Base-by-base conservation (phyloP, 2,113 vertebrate species). In the Pterophyllum scalare region DNA sequence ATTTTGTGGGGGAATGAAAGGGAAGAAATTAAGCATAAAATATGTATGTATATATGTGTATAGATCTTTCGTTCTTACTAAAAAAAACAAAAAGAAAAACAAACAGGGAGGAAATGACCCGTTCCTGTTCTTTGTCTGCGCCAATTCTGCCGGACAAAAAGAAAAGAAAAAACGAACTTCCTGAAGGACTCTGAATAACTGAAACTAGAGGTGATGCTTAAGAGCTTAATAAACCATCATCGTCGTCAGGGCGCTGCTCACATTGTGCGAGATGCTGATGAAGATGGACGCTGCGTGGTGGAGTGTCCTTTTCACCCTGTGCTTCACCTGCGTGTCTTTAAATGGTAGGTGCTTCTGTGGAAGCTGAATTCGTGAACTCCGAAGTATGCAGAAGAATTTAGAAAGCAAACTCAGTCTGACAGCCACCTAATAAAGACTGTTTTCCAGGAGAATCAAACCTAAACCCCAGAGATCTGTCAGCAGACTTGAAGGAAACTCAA, bases 281-380 rank as follows among this genome's bases (percentile, higher is more conserved):
- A 70, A 70, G 22, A 78, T 89, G 81, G 65, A 20, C 0, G 60
- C 26, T 1, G 20, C 38, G 59, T 35, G 22, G 79, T 75, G 61
- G 64, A 22, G 64, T 43, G 24, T 88, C 4, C 31, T 72, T 40
- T 58, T 90, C 10, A 84, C 65, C 26, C 4, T 88, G 59, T 85
- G 75, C 26, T 86, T 86, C 35, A n/a, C 40, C 3, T 57, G 77
- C 31, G 43, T 52, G 0, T 76, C 59, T 81, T 81, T 83, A 72
- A 75, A 79, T 54, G 90, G 94, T 95, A 81, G 90, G 95, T 86
- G 38, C 3, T 9, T 19, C 5, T 0, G 38, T 65, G 62, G n/a
- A 65, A 24, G 38, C 62, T 6, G 9, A 43, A 24, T 33, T 33
- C 7, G 33, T 33, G 6, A 33, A 64, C 13, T 22, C 35, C 3